Evolutionary conservation across 1,140 invertebrate genomes (phyloP).

Genomic region (Ceratosolen solmsi): DNA sequence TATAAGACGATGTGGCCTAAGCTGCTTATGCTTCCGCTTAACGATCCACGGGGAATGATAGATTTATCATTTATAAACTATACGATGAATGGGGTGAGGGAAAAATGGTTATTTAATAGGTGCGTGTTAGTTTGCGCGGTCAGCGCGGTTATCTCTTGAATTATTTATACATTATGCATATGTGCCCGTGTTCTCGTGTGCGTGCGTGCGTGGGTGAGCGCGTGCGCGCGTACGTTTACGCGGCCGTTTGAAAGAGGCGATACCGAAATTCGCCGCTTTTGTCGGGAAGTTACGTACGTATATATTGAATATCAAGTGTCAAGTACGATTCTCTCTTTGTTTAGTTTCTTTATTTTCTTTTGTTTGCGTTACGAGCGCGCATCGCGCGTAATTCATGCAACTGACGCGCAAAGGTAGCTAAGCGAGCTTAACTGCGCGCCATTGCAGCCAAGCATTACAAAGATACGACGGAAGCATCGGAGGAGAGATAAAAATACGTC

Average conservation of each 20-base stretch:
- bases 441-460: slow-evolving; percentile 25
- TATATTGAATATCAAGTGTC: slow-evolving; percentile 17
- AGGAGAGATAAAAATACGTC: slow-evolving; percentile 42
- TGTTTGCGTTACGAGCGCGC: slow-evolving; percentile 14
- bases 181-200: too few species aligned
- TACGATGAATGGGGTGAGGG: neutral
- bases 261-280: slow-evolving; percentile 11
- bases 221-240: too few species aligned
- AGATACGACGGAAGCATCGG: slow-evolving; percentile 41
- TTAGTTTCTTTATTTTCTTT: slow-evolving; percentile 45
- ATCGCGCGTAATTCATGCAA: slow-evolving; percentile 34
- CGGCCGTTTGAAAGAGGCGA: neutral
- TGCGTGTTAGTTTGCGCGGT: neutral
- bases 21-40: neutral
- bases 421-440: slow-evolving; percentile 31
- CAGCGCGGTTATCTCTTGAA: too few species aligned
- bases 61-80: neutral
- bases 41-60: neutral
- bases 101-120: neutral
- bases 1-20: neutral
- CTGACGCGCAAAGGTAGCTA: slow-evolving; percentile 43
- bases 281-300: slow-evolving; percentile 27
- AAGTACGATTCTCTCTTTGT: slow-evolving; percentile 20
- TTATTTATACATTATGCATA: too few species aligned
- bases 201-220: too few species aligned